These are phyloP conservation scores for Distichodus sexfasciatus DNA, from an alignment of 2,797 vertebrate species.

Conservation along the genomic window DNA sequence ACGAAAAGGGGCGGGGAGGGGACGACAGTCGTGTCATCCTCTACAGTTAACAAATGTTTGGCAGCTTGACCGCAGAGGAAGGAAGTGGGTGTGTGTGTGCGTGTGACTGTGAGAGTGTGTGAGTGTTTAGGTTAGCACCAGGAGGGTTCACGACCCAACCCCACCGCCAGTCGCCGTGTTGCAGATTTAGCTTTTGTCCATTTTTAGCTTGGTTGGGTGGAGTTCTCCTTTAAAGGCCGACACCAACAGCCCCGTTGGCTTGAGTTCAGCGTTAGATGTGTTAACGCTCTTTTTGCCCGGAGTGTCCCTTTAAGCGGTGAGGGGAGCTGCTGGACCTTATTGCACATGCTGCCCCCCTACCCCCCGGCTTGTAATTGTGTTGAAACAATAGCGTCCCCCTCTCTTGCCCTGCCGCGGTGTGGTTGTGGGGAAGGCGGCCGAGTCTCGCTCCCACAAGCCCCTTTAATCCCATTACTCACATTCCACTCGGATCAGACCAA, in stretches of 20 bases:
- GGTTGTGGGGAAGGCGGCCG: slow-evolving; percentile 75
- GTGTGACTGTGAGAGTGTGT: slow-evolving; percentile 42
- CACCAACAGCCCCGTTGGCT: no score
- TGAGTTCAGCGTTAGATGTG: no score
- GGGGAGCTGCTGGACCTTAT: no score
- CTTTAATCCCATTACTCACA: slow-evolving; percentile 79
- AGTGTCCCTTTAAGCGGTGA: neutral
- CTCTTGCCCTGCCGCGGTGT: slow-evolving; percentile 67
- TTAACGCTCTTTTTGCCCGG: no score
- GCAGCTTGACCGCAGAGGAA: slow-evolving; percentile 51
- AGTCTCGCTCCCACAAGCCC: slow-evolving; percentile 71
- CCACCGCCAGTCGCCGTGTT: slow-evolving; percentile 65
- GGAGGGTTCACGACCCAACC: slow-evolving; percentile 71
- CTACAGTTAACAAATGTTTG: slow-evolving; percentile 47
- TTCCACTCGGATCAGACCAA: slow-evolving; percentile 77
- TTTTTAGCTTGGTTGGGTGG: no score
- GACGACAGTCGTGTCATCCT: slow-evolving; percentile 41
- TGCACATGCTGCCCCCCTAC: neutral
- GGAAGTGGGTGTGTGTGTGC: slow-evolving; percentile 40
- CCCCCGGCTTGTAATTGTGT: slow-evolving; percentile 68
- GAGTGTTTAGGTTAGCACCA: slow-evolving; percentile 78
- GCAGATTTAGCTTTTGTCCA: no score
- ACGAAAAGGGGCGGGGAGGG: slow-evolving; percentile 14
- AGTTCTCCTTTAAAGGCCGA: no score
- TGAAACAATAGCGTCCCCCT: slow-evolving; percentile 76